These are phyloP conservation scores for Actias luna DNA, from an alignment of 2,888 invertebrate genomes.

Conservation along the genomic window DNA sequence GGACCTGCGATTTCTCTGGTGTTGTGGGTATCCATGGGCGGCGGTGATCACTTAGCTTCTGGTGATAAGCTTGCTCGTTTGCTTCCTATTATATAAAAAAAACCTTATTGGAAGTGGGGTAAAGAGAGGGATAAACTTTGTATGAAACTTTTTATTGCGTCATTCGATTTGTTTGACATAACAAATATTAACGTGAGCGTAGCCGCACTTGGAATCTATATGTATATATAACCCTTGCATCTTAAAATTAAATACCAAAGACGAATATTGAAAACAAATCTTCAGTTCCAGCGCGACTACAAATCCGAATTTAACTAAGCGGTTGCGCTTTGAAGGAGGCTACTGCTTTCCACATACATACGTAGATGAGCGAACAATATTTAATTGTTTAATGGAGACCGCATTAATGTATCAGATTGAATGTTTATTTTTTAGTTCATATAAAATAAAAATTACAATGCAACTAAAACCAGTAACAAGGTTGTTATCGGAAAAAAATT, in stretches of 20 bases:
- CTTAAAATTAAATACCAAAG: constrained; percentile 30
- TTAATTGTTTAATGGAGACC: constrained; percentile 74
- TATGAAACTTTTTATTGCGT: no score
- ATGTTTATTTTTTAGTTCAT: constrained; percentile 35
- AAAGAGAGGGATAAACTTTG: no score
- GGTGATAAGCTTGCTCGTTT: no score
- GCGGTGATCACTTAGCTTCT: no score
- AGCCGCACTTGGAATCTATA: not conserved
- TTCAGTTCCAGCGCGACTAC: constrained; percentile 38
- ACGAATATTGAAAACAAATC: constrained; percentile 40
- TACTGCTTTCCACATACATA: constrained; percentile 63
- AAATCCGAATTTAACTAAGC: constrained; percentile 67
- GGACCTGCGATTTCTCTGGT: no score
- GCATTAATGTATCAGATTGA: constrained; percentile 71
- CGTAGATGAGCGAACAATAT: constrained; percentile 71
- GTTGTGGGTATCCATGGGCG: no score
- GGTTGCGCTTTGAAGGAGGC: constrained; percentile 66
- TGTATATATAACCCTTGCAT: constrained; percentile 3
- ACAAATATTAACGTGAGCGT: no score
- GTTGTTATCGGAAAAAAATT: constrained; percentile 11
- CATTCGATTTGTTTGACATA: no score
- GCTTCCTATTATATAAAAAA: no score
- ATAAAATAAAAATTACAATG: constrained; percentile 17
- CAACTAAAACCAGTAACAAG: constrained; percentile 14
- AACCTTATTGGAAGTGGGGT: no score